A percentile compares a stretch with the other conserved stretches of the same genome.
Evolutionary conservation across 1,140 invertebrate genomes (phyloP).

Genomic region (Trichomalopsis sarcophagae): DNA sequence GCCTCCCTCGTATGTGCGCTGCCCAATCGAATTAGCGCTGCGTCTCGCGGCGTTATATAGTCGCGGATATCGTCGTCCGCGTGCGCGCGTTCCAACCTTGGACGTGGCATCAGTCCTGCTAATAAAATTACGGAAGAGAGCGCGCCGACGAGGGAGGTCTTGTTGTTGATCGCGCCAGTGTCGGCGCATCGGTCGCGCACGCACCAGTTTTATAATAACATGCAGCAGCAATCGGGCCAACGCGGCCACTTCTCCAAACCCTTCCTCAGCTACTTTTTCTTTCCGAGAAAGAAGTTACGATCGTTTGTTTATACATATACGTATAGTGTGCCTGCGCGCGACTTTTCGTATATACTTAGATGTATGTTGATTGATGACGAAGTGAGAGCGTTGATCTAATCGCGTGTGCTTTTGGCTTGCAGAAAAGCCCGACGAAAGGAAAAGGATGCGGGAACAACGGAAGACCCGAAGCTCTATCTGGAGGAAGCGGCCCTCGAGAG

Average conservation of each 20-base stretch:
- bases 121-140: not conserved
- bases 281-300: constrained; percentile 1
- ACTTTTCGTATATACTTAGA: not conserved
- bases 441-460: constrained; percentile 87
- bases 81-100: not conserved
- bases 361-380: not conserved
- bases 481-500: constrained; percentile 94
- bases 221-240: not conserved
- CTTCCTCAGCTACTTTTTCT: constrained; percentile 13
- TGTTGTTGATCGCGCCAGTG: not conserved
- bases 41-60: not conserved
- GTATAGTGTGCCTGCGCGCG: not conserved
- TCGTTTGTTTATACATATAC: not conserved
- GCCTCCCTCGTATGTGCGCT: not conserved
- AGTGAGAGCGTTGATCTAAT: not conserved
- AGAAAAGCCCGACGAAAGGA: constrained; percentile 98
- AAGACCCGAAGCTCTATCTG: constrained; percentile 95
- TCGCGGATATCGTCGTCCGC: not conserved
- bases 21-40: not conserved
- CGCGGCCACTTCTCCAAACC: constrained; percentile 6
- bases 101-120: not conserved
- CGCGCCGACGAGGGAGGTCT: not conserved
- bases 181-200: not conserved
- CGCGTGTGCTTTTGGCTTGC: constrained; percentile 66
- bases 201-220: not conserved